Evolutionary conservation across 2,113 vertebrate genomes (phyloP).

Genomic region (Apaloderma vittatum): DNA sequence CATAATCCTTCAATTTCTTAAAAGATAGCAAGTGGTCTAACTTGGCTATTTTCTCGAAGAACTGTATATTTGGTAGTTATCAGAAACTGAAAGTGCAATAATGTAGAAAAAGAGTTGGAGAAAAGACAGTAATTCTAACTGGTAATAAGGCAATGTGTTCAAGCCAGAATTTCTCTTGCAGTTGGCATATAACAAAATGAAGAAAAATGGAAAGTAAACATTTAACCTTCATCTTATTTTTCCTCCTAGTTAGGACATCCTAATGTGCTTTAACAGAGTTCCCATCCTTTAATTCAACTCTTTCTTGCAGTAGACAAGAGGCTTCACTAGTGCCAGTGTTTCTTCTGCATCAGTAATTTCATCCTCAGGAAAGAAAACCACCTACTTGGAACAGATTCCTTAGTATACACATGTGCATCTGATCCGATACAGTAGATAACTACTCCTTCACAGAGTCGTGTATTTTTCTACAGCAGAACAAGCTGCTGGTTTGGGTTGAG

Average conservation of each 20-base stretch:
- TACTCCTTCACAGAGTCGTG: not conserved
- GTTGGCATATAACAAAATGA: slow-evolving; percentile 25
- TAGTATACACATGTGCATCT: not conserved
- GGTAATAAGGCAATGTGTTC: not conserved
- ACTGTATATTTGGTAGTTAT: not conserved
- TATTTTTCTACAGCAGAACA: not conserved
- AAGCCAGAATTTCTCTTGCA: slow-evolving; percentile 6
- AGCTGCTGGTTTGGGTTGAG: not conserved
- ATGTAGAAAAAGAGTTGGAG: not conserved
- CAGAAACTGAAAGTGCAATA: not conserved
- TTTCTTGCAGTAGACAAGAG: not conserved
- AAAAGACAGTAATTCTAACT: slow-evolving; percentile 9
- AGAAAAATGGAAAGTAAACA: slow-evolving; percentile 29
- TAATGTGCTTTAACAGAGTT: not conserved
- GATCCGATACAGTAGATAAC: not conserved
- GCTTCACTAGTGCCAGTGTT: not conserved
- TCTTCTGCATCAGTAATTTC: not conserved
- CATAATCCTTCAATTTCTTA: slow-evolving; percentile 23
- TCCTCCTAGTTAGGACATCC: not conserved
- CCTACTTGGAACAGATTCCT: not conserved
- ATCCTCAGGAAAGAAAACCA: not conserved
- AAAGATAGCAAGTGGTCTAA: not conserved
- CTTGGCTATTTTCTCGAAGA: slow-evolving; percentile 16
- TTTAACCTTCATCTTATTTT: not conserved
- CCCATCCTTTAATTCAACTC: not conserved